Base-by-base conservation (phyloP, 2,797 vertebrate genomes). In the Nannoperca obscura region DNA sequence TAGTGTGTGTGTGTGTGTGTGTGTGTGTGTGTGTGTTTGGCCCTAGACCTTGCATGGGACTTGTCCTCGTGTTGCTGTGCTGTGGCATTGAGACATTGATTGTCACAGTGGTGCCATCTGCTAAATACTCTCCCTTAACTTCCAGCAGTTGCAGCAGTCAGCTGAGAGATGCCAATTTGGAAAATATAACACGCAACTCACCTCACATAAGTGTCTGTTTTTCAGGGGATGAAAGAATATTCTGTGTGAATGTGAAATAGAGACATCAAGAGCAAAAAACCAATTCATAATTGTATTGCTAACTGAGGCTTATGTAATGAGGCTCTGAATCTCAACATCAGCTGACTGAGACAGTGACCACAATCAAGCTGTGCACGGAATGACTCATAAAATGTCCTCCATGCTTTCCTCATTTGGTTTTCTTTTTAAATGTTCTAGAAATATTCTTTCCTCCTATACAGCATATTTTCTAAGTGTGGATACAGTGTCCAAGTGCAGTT, bases 61-160 rank as follows among this genome's bases (percentile, higher is more conserved):
- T 15, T 2, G 4, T 76, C 64, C 80, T 87, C 73, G 20, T 63
- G 78, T 49, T 82, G 65, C 67, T 75, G 24, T 54, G 52, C 60
- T 52, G 65, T 47, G 1, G 24, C 67, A 71, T 75, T 3, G 10
- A 82, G 46, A 84, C 84, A 93, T 89, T 40, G 87, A 93, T 93
- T 92, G 79, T 82, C 91, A 91, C 82, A 73, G 89, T 32, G 83
- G 82, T 74, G 19, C 2, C n/a, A 13, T 74, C 61, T 30, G 52
- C 53, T 80, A 71, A 87, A 81, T 78, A 71, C 58, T 30, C 47
- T 66, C 69, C 30, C 60, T 90, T 82, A 49, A 89, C 54, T 68
- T 55, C 12, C 19, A 52, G 36, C 36, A 20, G 32, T 58, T 49
- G 11, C 62, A 57, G 61, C 24, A 71, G 81, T 90, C 88, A 90